A percentile compares a stretch with the other conserved stretches of the same genome.
These are phyloP conservation scores for Drosophila emarginata DNA, from an alignment of 2,888 invertebrate species.

Conservation along the genomic window DNA sequence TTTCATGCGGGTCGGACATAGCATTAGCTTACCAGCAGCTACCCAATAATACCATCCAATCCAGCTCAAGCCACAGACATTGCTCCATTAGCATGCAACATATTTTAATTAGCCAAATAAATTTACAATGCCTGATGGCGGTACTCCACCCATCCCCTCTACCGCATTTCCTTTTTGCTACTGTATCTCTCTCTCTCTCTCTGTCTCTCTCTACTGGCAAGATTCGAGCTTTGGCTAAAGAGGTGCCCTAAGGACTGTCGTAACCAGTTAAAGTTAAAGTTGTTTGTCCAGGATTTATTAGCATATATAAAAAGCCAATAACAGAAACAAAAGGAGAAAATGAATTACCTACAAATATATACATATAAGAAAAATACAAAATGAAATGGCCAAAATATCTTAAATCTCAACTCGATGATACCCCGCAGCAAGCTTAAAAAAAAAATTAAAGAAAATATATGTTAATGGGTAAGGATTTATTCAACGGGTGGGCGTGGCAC, in stretches of 20 bases:
- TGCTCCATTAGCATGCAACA: slow-evolving; percentile 75
- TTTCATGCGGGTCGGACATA: slow-evolving; percentile 30
- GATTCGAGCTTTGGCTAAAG: slow-evolving; percentile 4
- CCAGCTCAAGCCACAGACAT: slow-evolving; percentile 52
- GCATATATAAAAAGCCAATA: slow-evolving; percentile 18
- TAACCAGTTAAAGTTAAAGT: slow-evolving; percentile 28
- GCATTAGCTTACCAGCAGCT: slow-evolving; percentile 14
- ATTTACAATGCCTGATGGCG: slow-evolving; percentile 55
- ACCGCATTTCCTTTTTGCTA: background rate
- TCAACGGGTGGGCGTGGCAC: no score
- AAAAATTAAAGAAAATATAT: no score
- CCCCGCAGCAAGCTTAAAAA: background rate
- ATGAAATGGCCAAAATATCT: background rate
- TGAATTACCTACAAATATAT: slow-evolving; percentile 14
- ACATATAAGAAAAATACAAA: slow-evolving; percentile 8
- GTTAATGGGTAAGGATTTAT: no score
- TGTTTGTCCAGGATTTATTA: slow-evolving; percentile 18
- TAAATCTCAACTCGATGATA: background rate
- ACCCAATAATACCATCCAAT: slow-evolving; percentile 8
- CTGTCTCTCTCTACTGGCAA: background rate
- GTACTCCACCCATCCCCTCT: background rate
- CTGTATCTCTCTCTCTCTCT: slow-evolving; percentile 25
- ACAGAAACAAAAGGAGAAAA: slow-evolving; percentile 9
- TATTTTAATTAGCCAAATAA: slow-evolving; percentile 79
- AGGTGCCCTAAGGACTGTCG: slow-evolving; percentile 3